phyloP scores from a whole-genome alignment of 2,888 invertebrate species.

The Chelonus formosanus region DNA sequence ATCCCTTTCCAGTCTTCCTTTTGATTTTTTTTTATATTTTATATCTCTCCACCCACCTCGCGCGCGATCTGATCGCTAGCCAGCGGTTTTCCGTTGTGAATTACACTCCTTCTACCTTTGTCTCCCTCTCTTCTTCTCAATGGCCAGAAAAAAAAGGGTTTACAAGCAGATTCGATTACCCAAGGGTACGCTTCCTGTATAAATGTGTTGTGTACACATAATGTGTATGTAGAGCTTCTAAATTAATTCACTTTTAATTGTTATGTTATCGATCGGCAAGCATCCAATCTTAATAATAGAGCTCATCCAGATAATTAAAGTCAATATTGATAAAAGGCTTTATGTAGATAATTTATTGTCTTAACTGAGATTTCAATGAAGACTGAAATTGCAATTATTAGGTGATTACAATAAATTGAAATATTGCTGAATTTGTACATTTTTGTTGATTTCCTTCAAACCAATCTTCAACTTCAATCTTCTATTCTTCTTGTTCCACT shows the following conservation, averaged over 20 bases:
- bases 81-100: slow-evolving; percentile 36
- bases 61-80: slow-evolving; percentile 38
- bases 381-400: too few relatives aligned
- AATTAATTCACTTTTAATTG: slow-evolving; percentile 36
- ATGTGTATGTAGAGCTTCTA: slow-evolving; percentile 16
- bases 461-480: too few relatives aligned
- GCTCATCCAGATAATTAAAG: slow-evolving; percentile 28
- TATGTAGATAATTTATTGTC: slow-evolving; percentile 9
- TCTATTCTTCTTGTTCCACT: too few relatives aligned
- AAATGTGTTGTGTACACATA: not conserved
- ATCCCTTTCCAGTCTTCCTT: slow-evolving; percentile 18
- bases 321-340: slow-evolving; percentile 34
- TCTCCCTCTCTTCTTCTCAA: slow-evolving; percentile 3
- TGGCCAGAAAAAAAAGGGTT: slow-evolving; percentile 15
- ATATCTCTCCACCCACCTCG: slow-evolving; percentile 24
- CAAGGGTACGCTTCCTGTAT: slow-evolving; percentile 10
- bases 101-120: slow-evolving; percentile 28
- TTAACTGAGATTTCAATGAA: slow-evolving; percentile 3
- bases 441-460: too few relatives aligned
- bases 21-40: slow-evolving; percentile 15
- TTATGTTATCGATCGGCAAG: slow-evolving; percentile 32
- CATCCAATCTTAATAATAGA: slow-evolving; percentile 35
- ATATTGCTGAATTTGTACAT: too few relatives aligned
- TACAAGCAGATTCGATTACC: slow-evolving; percentile 33
- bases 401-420: too few relatives aligned